Evolutionary conservation across 2,888 invertebrate species (phyloP).

Genomic region (Branchellion lobata): DNA sequence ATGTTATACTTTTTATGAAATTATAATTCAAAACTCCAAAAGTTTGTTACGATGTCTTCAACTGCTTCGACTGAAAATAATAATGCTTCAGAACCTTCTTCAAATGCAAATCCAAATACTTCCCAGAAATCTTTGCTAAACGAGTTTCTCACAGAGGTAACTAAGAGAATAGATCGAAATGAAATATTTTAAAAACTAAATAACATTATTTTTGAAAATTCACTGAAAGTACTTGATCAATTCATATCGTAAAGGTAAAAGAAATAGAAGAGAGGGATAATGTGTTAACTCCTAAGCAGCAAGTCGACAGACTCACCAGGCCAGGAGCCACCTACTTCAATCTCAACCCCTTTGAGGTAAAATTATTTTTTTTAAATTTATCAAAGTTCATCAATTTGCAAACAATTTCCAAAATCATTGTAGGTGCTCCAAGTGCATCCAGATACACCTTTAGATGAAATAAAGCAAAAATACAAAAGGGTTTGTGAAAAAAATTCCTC

Average conservation of each 20-base stretch:
- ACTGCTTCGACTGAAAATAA: neutral
- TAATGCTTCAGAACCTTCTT: neutral
- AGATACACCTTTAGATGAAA: slow-evolving; percentile 81
- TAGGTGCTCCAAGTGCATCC: slow-evolving; percentile 70
- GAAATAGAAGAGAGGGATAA: slow-evolving; percentile 97
- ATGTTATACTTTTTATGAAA: too few relatives aligned
- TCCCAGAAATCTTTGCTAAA: neutral
- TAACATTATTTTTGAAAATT: too few relatives aligned
- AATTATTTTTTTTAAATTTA: neutral
- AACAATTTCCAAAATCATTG: neutral
- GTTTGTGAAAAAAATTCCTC: slow-evolving; percentile 61
- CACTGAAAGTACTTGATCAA: too few relatives aligned
- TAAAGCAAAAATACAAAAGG: slow-evolving; percentile 92
- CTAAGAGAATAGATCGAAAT: neutral
- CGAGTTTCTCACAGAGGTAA: neutral
- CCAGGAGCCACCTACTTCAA: slow-evolving; percentile 98
- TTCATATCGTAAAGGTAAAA: slow-evolving; percentile 96
- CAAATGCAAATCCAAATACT: neutral
- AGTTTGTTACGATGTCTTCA: slow-evolving; percentile 3
- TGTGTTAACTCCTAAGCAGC: slow-evolving; percentile 90
- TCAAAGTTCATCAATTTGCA: neutral
- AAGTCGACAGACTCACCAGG: slow-evolving; percentile 89
- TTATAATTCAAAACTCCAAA: too few relatives aligned
- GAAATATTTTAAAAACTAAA: neutral
- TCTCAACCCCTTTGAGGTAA: slow-evolving; percentile 77